Conservation (phyloP, 2,888 invertebrate species). For the Pharmacophagus antenor region DNA sequence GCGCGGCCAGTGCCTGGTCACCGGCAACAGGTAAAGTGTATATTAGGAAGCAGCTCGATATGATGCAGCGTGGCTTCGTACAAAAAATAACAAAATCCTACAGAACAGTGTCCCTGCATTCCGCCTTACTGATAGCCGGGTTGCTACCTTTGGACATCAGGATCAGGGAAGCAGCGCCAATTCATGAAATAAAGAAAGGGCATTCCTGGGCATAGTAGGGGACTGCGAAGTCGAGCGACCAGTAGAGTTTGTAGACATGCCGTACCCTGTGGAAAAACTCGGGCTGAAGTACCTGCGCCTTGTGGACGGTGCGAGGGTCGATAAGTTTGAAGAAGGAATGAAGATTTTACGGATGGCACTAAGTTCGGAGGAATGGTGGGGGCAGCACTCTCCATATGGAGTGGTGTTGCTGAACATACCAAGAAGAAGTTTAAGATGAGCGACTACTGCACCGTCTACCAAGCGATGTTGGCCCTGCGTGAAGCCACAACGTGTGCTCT, state of each 20-base stretch:
- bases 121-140: slow-evolving; percentile 29
- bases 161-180: not conserved
- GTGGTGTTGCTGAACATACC: no score
- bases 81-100: slow-evolving; percentile 29
- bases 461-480: no score
- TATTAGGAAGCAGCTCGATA: slow-evolving; percentile 11
- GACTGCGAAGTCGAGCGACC: slow-evolving; percentile 2
- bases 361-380: no score
- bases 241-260: not conserved
- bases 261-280: not conserved
- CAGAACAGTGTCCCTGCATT: slow-evolving; percentile 32
- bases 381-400: no score
- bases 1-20: slow-evolving; percentile 6
- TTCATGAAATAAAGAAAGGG: not conserved
- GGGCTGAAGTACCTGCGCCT: not conserved
- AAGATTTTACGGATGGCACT: no score
- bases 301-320: no score
- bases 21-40: not conserved
- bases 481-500: no score
- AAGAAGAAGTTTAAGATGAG: no score
- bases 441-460: no score
- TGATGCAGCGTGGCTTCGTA: slow-evolving; percentile 28
- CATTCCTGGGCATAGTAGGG: not conserved
- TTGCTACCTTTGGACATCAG: slow-evolving; percentile 12
- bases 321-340: no score